Base-by-base conservation (phyloP, 64 coral and sea anemone species). In the Stylophora pistillata region DNA sequence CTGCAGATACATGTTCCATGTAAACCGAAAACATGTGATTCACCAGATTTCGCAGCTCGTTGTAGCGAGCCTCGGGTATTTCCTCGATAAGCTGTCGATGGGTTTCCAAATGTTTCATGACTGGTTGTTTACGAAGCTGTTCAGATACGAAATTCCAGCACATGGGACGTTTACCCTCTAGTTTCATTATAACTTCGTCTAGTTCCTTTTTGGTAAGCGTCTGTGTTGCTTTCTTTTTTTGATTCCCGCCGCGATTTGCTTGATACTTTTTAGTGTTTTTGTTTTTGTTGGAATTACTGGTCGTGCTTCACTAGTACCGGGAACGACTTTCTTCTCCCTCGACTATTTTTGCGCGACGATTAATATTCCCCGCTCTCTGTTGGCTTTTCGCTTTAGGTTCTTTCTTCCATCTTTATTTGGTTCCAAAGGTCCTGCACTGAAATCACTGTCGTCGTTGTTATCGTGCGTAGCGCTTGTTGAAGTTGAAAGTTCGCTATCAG, bases 121-220 rank as follows among this genome's bases (percentile, higher is more conserved):
- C 74, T 33, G 52, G 17, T 47, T 76, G 74, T 10, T 76, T 76
- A 23, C 41, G 20, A 23, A 76, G 41, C 25, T 23, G 18, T 76
- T 76, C 74, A 6, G 74, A 76, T 21, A 76, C 74, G 18, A 55
- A 76, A 54, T 76, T 55, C 74, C 74, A 76, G 55, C 74, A 76
- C 74, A 76, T 53, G 17, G 41, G 74, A 21, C 47, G 74, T 76
- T 76, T 76, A 9, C 20, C 74, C 14, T 54, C 41, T 18, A 76
- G 23, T 52, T 76, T 55, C 4, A 9, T 76, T 2, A 4, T 17
- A 18, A 76, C 15, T 18, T 76, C 47, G 16, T 53, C 74, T 3
- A 76, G 37, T 53, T 76, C 74, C 21, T 76, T 76, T 21, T 53
- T 15, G 7, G 74, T 76, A 20, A 53, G 74, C 47, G 47, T 20